Base-by-base conservation (phyloP, 2,797 vertebrate genomes). In the Danio choprae region DNA sequence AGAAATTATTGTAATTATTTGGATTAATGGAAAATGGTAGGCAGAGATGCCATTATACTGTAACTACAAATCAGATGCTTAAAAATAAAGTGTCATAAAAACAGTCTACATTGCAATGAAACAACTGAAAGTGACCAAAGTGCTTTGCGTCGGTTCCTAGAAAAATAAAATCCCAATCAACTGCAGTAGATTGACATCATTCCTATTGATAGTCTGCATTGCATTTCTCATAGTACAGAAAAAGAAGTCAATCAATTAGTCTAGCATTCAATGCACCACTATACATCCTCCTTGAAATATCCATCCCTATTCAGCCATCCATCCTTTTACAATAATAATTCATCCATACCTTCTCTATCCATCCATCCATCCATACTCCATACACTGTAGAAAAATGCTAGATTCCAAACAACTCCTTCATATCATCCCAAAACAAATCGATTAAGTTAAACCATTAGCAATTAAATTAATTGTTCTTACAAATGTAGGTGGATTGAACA, bases 21-120 rank as follows among this genome's bases (percentile, higher is more conserved):
- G 50, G 46, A 75, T 53, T 53, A 74, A 59, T 74, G 22, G 3
- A 22, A 60, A 74, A 44, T 58, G 22, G 64, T 51, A 71, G 8
- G 16, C 44, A 74, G 43, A 44, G 56, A 13, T 13, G 29, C n/a
- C 55, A 18, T 48, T 15, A 63, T 50, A 63, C 73, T 51, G 22
- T 8, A 18, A 7, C 29, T 41, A 43, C 69, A 72, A 72, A 44
- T 58, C 69, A 71, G n/a, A 56, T 3, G 4, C 36, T 15, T 38
- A 40, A 51, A n/a, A 20, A n/a, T 55, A 55, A 56, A 55, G 50
- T 0, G 2, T 7, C 1, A 16, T 1, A n/a, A 1, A 53, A 46
- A 55, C 36, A 1, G 1, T 41, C 29, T 64, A 63, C 15, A 40
- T 44, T 0, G 11, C 22, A 13, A 29, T 50, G 20, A 40, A 63